These are phyloP conservation scores for Florisuga fusca DNA, from an alignment of 2,797 vertebrate species.

Conservation along the genomic window DNA sequence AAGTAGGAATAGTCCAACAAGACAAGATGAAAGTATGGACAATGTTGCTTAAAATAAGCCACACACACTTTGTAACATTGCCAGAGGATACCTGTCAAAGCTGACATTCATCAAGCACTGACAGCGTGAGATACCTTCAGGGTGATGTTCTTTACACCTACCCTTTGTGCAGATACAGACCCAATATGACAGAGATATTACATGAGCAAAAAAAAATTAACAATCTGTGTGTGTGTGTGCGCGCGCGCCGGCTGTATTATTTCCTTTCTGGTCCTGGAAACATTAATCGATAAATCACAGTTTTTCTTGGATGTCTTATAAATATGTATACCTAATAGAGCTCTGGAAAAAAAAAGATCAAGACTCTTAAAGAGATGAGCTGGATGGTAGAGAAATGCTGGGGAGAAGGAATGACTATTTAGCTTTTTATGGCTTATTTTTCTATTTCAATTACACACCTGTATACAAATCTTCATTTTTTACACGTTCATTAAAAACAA, in stretches of 20 bases:
- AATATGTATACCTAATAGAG: not conserved
- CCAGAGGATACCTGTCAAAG: constrained; percentile 21
- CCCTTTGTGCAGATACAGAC: not conserved
- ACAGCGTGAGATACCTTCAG: not conserved
- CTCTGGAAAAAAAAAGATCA: not conserved
- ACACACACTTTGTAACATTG: not conserved
- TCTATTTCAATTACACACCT: not conserved
- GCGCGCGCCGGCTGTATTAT: not conserved
- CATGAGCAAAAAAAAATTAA: not conserved
- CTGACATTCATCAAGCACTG: not conserved
- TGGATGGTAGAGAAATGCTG: not conserved
- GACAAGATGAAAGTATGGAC: not conserved
- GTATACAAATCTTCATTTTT: not conserved
- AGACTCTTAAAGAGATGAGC: not conserved
- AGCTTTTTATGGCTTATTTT: not conserved
- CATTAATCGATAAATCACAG: not conserved
- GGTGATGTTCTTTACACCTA: not conserved
- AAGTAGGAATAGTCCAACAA: not conserved
- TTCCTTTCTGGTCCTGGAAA: not conserved
- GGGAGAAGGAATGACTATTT: not conserved
- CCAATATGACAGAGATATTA: not conserved
- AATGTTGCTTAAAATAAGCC: constrained; percentile 21
- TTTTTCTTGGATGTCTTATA: not conserved
- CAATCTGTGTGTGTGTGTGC: no score
- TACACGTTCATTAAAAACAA: not conserved